Evolutionary conservation across 2,888 invertebrate species (phyloP), one percentile per base, ranked within the genome.

Genomic region (Polylopha cassiicola): DNA sequence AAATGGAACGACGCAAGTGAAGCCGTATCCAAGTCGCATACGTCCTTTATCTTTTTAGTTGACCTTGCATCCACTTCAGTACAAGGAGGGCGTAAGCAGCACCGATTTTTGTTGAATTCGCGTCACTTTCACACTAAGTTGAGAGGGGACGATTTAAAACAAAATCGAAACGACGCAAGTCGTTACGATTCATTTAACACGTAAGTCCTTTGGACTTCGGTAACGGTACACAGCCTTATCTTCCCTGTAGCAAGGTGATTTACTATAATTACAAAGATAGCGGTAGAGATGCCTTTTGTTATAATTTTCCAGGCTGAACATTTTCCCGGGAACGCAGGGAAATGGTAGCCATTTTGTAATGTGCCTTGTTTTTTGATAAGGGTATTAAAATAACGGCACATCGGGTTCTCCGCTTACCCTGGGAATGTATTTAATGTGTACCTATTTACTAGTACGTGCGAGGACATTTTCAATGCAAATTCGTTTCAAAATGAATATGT

Each of bases 221-320:
- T 3, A 61, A 58, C 63, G 59, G 65, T 65, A 63, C 62, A 71
- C 67, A 68, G 74, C 66, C 77, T 84, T 85, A 85, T 85, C 85
- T 84, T 62, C 78, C 73, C 77, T 75, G 75, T 82, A 78, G 82
- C 79, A 78, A 84, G 84, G 82, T 84, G 84, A 84, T 84, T 82
- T 84, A 84, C 80, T 80, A 84, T 86, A 86, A 86, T 86, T 86
- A 86, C 82, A 82, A 79, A 86, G 86, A 86, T 86, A 86, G 85
- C 85, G 81, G 77, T 79, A 74, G 84, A 74, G 84, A 81, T 79
- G 82, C 81, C 84, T 84, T 81, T 85, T 85, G 84, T 84, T 84
- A 84, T 84, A 84, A 85, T 84, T 85, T 85, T 82, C 79, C 81
- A 77, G 82, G 76, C 78, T 67, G 76, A 76, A 68, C 74, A 68